Evolutionary conservation across 2,113 vertebrate species (phyloP), one percentile per base, ranked within the genome.

Genomic region (Steatornis caripensis): DNA sequence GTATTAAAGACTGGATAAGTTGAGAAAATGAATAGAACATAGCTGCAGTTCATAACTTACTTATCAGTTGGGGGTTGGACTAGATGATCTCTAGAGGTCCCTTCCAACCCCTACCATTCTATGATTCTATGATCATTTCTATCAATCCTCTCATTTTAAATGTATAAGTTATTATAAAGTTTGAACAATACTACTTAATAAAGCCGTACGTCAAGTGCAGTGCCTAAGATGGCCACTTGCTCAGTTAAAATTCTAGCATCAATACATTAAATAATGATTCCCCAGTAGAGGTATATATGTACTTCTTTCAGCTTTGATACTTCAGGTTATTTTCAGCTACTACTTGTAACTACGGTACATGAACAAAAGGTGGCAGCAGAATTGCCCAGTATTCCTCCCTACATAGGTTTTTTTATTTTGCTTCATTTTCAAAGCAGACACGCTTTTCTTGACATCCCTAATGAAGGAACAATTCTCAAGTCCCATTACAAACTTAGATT

Each of bases 351-450:
- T 91, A 90, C 94, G 95, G 71, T 70, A 60, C 51, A 37, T 0
- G 2, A 83, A 77, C 95, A 81, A 95, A 90, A 97, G 95, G 89
- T 95, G 96, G 93, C 96, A 97, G 93, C 76, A 95, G 70, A 82
- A 96, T 78, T 94, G 96, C 39, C 94, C 82, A 70, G 15, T 75
- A 77, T 65, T 83, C 22, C 39, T 53, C 43, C 41, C 48, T 17
- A 41, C 13, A 19, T 4, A 22, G 6, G n/a, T 3, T 24, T 49
- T 55, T 75, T 71, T n/a, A n/a, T 34, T 41, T 91, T 78, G 29
- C 68, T 82, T 94, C 48, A 34, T 41, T 95, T 85, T 57, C 57
- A 75, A 78, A 79, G 76, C 39, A 86, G n/a, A 64, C 55, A 36
- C 54, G 45, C 69, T 91, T 91, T 64, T 60, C 60, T 75, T 74